Base-by-base conservation (phyloP, 1,140 invertebrate species). In the Cydia amplana region DNA sequence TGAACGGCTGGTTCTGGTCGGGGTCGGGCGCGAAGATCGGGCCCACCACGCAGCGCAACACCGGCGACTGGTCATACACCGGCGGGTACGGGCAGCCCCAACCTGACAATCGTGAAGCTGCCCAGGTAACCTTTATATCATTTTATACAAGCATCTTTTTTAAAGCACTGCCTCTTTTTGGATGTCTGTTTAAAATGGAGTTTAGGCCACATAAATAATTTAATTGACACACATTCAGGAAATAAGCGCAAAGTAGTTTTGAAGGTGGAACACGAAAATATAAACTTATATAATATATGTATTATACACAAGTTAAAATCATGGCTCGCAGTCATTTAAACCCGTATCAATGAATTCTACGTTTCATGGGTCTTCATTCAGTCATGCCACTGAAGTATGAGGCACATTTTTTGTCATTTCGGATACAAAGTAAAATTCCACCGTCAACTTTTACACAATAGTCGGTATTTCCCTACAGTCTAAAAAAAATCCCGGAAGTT, bases 1-100 rank as follows among this genome's bases (percentile, higher is more conserved):
- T 97, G 49, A 98, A 98, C 91, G 97, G 97, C 77, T 98, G 97
- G 97, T 98, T 98, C 95, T 98, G 97, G 97, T 97, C 96, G 18
- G 97, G 97, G 76, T 97, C 97, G 1, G 97, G 97, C 9, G 97
- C 96, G 64, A 97, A 98, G 93, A 97, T 98, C 80, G 97, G 97
- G 63, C 95, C 97, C 49, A 98, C 97, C 23, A 97, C 96, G 32
- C 96, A 97, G 88, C 94, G 97, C 74, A 97, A 97, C 89, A 95
- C 96, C 49, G 97, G 97, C 14, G 97, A 97, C 85, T 98, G 97
- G 97, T 97, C 96, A 80, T 93, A 94, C 79, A 98, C 97, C 46
- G 97, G 97, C 65, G 97, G 97, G 74, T 97, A 96, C 83, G 96
- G 96, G 46, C 96, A 97, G 84, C 93, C 96, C 6, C 97, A 98